Conservation (phyloP, 1,140 invertebrate species). For the Diorhabda sublineata region DNA sequence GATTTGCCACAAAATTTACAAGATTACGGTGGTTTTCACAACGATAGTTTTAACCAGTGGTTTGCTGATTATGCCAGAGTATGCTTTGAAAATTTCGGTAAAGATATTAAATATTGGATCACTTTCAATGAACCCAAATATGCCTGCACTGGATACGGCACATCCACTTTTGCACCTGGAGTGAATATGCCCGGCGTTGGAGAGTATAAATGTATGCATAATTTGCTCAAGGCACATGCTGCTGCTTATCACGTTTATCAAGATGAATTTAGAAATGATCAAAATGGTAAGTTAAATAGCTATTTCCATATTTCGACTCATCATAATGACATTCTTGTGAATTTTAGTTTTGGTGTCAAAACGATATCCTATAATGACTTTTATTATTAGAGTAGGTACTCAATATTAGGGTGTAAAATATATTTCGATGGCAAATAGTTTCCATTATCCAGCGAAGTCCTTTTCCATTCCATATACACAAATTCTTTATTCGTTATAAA, state of each 20-base stretch:
- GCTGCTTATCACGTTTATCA: constrained; percentile 37
- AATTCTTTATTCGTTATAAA: too few relatives aligned
- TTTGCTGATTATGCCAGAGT: constrained; percentile 44
- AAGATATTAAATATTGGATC: constrained; percentile 49
- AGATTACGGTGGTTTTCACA: constrained; percentile 54
- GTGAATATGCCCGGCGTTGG: constrained; percentile 34
- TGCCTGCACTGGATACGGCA: constrained; percentile 34
- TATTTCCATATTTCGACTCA: constrained; percentile 43
- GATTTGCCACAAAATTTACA: constrained; percentile 45
- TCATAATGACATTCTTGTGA: neutral
- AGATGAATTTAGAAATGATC: constrained; percentile 27
- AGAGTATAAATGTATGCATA: constrained; percentile 37
- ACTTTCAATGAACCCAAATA: constrained; percentile 52
- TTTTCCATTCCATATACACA: too few relatives aligned
- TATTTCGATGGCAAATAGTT: neutral
- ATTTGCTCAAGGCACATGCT: constrained; percentile 35
- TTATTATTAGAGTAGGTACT: neutral
- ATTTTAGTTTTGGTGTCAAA: neutral
- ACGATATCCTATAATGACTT: neutral
- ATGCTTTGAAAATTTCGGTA: constrained; percentile 33
- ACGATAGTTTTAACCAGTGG: constrained; percentile 39
- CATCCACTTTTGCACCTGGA: constrained; percentile 22
- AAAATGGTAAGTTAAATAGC: constrained; percentile 37
- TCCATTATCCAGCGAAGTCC: too few relatives aligned
- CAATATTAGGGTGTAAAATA: neutral